These are phyloP conservation scores for Phyllotreta striolata DNA, from an alignment of 2,888 invertebrate genomes.

Conservation along the genomic window DNA sequence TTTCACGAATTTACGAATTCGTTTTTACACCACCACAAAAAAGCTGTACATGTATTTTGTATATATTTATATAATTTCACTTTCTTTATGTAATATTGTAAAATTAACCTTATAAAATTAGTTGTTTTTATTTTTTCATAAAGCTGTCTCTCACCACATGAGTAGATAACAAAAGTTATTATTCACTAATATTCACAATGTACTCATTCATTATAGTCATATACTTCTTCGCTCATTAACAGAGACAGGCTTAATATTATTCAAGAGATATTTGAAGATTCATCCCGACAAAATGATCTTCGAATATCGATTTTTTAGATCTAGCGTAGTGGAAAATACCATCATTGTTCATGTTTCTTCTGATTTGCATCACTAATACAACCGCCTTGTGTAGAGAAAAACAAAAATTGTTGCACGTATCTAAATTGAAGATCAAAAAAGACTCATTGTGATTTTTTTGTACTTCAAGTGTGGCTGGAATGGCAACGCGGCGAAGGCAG, in stretches of 20 bases:
- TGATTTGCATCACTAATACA: slow-evolving; percentile 57
- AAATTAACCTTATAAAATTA: slow-evolving; percentile 41
- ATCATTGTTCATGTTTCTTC: slow-evolving; percentile 54
- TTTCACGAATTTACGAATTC: slow-evolving; percentile 20
- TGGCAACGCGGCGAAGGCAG: slow-evolving; percentile 42
- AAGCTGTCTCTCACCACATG: slow-evolving; percentile 31
- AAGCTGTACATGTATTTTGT: slow-evolving; percentile 40
- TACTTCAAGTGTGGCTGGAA: slow-evolving; percentile 56
- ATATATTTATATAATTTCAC: slow-evolving; percentile 27
- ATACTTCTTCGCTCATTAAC: slow-evolving; percentile 20
- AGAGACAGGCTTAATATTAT: slow-evolving; percentile 28
- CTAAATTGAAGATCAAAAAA: slow-evolving; percentile 43
- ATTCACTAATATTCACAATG: slow-evolving; percentile 11
- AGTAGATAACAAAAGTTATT: slow-evolving; percentile 21
- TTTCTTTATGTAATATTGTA: slow-evolving; percentile 40
- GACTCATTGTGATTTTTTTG: slow-evolving; percentile 56
- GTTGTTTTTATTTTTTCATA: slow-evolving; percentile 43
- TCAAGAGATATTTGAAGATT: slow-evolving; percentile 17
- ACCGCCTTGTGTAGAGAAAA: slow-evolving; percentile 53
- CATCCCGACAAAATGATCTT: slow-evolving; percentile 13
- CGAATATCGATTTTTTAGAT: slow-evolving; percentile 20
- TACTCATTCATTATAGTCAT: slow-evolving; percentile 1
- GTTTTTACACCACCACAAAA: slow-evolving; percentile 24
- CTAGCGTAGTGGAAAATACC: slow-evolving; percentile 30
- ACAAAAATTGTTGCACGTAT: slow-evolving; percentile 53